Evolutionary conservation across 2,888 invertebrate genomes (phyloP), one percentile per base, ranked within the genome.

Genomic region (Fragum sueziense): DNA sequence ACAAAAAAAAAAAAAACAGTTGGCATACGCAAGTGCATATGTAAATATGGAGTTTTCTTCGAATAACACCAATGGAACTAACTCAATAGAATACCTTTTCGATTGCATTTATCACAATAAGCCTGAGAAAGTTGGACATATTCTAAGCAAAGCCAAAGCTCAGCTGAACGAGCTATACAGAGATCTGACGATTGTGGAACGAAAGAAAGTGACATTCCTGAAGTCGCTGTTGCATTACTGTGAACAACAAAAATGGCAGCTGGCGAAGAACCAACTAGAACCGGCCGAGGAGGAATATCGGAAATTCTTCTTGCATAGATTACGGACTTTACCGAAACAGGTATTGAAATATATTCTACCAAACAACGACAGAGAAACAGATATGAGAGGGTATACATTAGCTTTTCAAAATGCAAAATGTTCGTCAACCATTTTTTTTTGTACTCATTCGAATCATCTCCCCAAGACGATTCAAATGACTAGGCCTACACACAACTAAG

Each of bases 281-380:
- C 70, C 74, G 3, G 80, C 80, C 11, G 74, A 76, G n/a, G 74
- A 77, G 52, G 80, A 76, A 37, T 80, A 76, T 33, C 51, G 74
- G 29, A 67, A 61, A 61, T 77, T 70, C 41, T 80, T 80, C 68
- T 34, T 33, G 25, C 65, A 65, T 41, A 37, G 27, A 41, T 3
- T 65, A 25, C 37, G 41, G 27, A 37, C 65, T 2, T 4, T 65
- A 37, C 65, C 65, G 27, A 65, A 65, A 65, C 41, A 65, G 65
- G 65, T 65, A 41, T n/a, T 6, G 37, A n/a, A n/a, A n/a, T n/a
- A n/a, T n/a, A n/a, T n/a, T n/a, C n/a, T n/a, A n/a, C n/a, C n/a
- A n/a, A n/a, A n/a, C n/a, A n/a, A n/a, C n/a, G n/a, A n/a, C n/a
- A n/a, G n/a, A n/a, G n/a, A n/a, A n/a, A n/a, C n/a, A n/a, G n/a